Conservation (phyloP, 2,113 vertebrate species). For the Prochilodus magdalenae region DNA sequence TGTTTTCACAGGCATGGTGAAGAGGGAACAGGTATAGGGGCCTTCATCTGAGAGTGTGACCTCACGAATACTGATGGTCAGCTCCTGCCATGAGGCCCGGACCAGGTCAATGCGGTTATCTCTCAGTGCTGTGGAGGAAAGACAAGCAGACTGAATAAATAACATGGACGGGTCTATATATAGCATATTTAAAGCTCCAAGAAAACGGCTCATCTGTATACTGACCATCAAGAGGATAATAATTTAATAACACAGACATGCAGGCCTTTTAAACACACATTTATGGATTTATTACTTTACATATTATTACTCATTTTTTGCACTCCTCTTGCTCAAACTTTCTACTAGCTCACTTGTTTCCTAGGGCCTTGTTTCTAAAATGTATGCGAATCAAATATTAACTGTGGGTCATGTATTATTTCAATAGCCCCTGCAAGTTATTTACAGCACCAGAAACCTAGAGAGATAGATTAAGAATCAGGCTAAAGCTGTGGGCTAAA, state of each 20-base stretch:
- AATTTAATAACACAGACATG: too few relatives aligned
- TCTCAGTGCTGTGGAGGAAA: slow-evolving; percentile 83
- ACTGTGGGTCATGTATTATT: too few relatives aligned
- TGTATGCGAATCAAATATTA: too few relatives aligned
- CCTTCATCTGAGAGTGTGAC: slow-evolving; percentile 92
- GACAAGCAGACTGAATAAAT: background rate
- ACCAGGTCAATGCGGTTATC: slow-evolving; percentile 97
- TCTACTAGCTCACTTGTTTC: too few relatives aligned
- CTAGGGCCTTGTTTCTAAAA: too few relatives aligned
- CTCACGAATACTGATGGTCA: slow-evolving; percentile 96
- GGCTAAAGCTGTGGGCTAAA: too few relatives aligned
- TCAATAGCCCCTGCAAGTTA: too few relatives aligned
- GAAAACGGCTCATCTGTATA: background rate
- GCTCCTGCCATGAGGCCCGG: slow-evolving; percentile 89
- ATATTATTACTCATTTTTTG: too few relatives aligned
- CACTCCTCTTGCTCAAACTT: too few relatives aligned
- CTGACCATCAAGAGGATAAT: background rate
- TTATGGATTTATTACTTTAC: background rate
- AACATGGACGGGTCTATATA: background rate
- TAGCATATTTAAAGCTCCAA: background rate
- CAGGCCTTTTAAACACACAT: background rate
- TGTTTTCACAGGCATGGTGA: slow-evolving; percentile 98
- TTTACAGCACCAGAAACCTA: too few relatives aligned
- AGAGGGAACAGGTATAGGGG: slow-evolving; percentile 97
- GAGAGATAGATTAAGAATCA: too few relatives aligned